Percentiles rank a stretch among this genome's conserved stretches.
These are phyloP conservation scores for Pogonocherus hispidulus DNA, from an alignment of 2,888 invertebrate species.

Conservation along the genomic window DNA sequence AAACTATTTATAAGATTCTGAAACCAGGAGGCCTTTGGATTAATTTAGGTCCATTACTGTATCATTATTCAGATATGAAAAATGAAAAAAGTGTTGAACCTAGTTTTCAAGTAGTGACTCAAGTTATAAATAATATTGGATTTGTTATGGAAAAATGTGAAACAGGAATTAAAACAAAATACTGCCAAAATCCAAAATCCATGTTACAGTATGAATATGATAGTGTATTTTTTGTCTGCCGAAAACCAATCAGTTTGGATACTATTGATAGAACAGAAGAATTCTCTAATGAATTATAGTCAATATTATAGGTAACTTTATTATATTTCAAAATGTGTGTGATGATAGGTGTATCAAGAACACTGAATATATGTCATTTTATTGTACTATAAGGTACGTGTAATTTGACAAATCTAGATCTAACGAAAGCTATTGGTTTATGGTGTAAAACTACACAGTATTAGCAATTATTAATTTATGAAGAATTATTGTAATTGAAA, in stretches of 20 bases:
- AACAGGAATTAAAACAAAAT: conserved; percentile 85
- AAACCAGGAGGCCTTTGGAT: conserved; percentile 93
- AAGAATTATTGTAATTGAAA: too few relatives aligned
- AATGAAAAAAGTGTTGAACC: conserved; percentile 94
- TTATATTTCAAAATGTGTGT: neutral
- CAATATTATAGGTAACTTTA: neutral
- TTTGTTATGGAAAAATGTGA: conserved; percentile 87
- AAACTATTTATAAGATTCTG: conserved; percentile 90
- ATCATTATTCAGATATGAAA: conserved; percentile 90
- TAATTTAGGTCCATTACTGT: conserved; percentile 92
- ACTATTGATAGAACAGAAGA: neutral
- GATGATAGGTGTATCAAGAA: too few relatives aligned
- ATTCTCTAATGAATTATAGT: conserved; percentile 9
- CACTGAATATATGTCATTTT: too few relatives aligned
- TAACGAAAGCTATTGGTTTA: too few relatives aligned
- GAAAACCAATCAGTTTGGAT: conserved; percentile 72
- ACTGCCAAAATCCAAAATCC: conserved; percentile 92
- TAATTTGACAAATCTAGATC: too few relatives aligned
- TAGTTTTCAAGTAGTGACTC: conserved; percentile 78
- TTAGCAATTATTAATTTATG: too few relatives aligned
- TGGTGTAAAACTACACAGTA: too few relatives aligned
- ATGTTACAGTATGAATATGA: conserved; percentile 95
- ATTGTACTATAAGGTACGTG: too few relatives aligned
- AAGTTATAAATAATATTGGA: conserved; percentile 82
- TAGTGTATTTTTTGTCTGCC: conserved; percentile 93